Percentiles rank a stretch among this genome's conserved stretches.
phyloP scores from a whole-genome alignment of 2,888 invertebrate genomes.

The Ochropleura plecta region DNA sequence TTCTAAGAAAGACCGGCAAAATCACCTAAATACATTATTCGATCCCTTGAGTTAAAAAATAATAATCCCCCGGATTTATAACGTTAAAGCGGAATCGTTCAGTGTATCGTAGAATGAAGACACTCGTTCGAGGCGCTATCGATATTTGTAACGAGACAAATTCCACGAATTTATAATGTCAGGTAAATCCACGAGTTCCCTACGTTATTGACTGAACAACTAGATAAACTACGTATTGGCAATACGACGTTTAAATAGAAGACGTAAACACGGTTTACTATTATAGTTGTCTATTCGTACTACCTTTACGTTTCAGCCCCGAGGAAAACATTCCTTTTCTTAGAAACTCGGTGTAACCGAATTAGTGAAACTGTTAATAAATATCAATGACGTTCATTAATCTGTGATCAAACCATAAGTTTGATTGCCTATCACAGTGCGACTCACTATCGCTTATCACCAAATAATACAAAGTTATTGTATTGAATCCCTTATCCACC shows the following conservation, averaged over 20 bases:
- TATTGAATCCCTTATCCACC: constrained; percentile 36
- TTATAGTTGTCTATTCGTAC: background rate
- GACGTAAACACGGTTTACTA: background rate
- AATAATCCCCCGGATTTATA: constrained; percentile 35
- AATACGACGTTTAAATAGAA: background rate
- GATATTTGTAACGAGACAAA: constrained; percentile 72
- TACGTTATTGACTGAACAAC: background rate
- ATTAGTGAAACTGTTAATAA: constrained; percentile 39
- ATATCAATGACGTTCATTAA: constrained; percentile 1
- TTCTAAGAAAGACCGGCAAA: constrained; percentile 18
- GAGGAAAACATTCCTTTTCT: background rate
- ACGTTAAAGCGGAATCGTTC: constrained; percentile 48
- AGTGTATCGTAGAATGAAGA: constrained; percentile 37
- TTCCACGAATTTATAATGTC: constrained; percentile 50
- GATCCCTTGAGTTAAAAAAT: constrained; percentile 41
- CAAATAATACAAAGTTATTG: constrained; percentile 58
- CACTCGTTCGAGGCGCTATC: constrained; percentile 64
- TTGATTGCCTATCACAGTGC: constrained; percentile 3
- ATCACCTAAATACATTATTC: constrained; percentile 40
- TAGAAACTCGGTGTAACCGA: background rate
- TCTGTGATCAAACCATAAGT: constrained; percentile 2
- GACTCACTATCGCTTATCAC: constrained; percentile 52
- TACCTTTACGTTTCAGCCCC: background rate
- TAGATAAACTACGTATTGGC: constrained; percentile 6
- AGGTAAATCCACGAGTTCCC: background rate